A percentile compares a stretch with the other conserved stretches of the same genome.
Conservation (phyloP, 2,113 vertebrate species). For the Oostethus manadensis region DNA sequence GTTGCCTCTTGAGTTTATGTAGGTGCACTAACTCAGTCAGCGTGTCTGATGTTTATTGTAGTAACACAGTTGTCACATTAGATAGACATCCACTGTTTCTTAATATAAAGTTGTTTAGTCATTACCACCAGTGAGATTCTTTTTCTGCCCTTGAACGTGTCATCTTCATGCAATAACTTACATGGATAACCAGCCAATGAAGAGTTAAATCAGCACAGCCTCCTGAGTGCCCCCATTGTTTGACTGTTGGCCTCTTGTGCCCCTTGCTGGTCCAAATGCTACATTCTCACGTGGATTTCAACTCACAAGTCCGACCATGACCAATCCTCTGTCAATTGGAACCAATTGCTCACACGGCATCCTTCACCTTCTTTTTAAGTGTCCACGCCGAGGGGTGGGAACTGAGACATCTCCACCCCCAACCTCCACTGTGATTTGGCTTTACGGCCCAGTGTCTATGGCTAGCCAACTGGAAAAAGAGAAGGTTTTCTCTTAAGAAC, state of each 20-base stretch:
- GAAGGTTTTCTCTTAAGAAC: constrained; percentile 49
- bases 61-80: not conserved
- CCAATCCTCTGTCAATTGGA: constrained; percentile 72
- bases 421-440: constrained; percentile 56
- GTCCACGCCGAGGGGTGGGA: constrained; percentile 54
- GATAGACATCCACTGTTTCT: no score
- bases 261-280: constrained; percentile 61
- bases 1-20: constrained; percentile 19
- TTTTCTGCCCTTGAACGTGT: not conserved
- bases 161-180: constrained; percentile 22
- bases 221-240: constrained; percentile 68
- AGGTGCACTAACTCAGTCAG: constrained; percentile 32
- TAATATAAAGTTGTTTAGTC: not conserved
- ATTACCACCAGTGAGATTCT: not conserved
- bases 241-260: constrained; percentile 57
- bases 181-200: constrained; percentile 28
- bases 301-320: constrained; percentile 71
- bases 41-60: constrained; percentile 18
- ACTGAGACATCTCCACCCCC: constrained; percentile 56
- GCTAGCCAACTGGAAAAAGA: constrained; percentile 65
- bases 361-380: constrained; percentile 68
- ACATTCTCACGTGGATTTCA: constrained; percentile 77
- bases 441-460: constrained; percentile 63
- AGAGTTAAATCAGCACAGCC: constrained; percentile 58
- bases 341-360: constrained; percentile 70